phyloP scores from a whole-genome alignment of 2,888 invertebrate genomes.

The Bombylius major region DNA sequence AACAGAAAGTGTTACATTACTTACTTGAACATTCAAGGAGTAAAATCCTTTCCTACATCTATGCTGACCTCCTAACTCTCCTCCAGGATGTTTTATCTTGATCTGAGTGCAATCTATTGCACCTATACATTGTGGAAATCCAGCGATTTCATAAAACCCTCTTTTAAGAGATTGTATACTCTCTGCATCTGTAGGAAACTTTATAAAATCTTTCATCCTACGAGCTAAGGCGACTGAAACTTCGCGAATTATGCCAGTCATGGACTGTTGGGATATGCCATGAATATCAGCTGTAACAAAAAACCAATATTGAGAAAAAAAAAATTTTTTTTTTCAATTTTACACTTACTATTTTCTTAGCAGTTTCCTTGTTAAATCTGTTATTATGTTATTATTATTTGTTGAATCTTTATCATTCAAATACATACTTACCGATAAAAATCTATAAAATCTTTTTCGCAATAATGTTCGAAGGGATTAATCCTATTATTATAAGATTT shows the following conservation, averaged over 20 bases:
- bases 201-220: background rate
- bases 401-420: too few relatives aligned
- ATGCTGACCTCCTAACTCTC: background rate
- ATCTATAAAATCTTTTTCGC: too few relatives aligned
- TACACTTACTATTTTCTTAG: background rate
- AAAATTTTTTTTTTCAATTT: slow-evolving; percentile 7
- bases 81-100: slow-evolving; percentile 4
- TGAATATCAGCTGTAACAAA: background rate
- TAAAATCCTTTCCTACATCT: slow-evolving; percentile 1
- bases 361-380: too few relatives aligned
- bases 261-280: background rate
- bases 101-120: background rate
- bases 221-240: background rate
- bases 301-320: background rate
- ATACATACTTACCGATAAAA: too few relatives aligned
- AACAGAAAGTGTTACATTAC: too few relatives aligned
- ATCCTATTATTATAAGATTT: too few relatives aligned
- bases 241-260: background rate
- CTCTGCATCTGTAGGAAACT: background rate
- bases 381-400: too few relatives aligned
- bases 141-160: background rate
- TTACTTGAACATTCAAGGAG: background rate
- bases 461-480: too few relatives aligned
- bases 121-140: background rate
- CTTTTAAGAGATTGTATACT: background rate